Conservation (phyloP, 1,140 invertebrate genomes). For the Drosophila ambigua region DNA sequence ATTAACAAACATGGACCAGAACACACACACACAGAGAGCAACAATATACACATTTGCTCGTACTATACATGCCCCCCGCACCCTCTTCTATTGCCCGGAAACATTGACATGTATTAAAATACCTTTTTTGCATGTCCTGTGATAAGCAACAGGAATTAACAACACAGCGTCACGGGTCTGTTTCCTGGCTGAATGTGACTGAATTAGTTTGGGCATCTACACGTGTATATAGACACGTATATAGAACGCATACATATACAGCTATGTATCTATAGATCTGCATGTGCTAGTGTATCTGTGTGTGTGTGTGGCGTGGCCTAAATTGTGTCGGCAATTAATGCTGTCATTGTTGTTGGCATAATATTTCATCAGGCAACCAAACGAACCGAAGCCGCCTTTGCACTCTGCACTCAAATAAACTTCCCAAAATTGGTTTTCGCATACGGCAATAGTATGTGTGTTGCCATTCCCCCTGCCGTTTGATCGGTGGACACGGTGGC, state of each 20-base stretch:
- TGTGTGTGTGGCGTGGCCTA: conserved; percentile 1
- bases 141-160: conserved; percentile 37
- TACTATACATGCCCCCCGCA: background rate
- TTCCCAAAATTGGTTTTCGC: no score
- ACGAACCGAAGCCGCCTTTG: background rate
- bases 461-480: no score
- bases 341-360: conserved; percentile 30
- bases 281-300: background rate
- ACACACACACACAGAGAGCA: conserved; percentile 14
- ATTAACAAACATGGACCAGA: conserved; percentile 21
- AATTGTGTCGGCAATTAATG: conserved; percentile 40
- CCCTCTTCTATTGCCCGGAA: background rate
- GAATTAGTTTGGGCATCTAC: conserved; percentile 4
- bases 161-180: background rate
- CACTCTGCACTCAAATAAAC: no score
- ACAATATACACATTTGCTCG: background rate
- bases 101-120: conserved; percentile 48
- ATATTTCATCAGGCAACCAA: conserved; percentile 14
- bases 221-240: background rate
- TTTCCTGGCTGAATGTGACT: conserved; percentile 14
- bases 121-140: conserved; percentile 44
- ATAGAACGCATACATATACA: background rate
- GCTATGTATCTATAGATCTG: background rate
- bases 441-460: no score
- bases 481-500: no score